Base-by-base conservation (phyloP, 2,888 invertebrate species). In the Drosophila neotestacea region DNA sequence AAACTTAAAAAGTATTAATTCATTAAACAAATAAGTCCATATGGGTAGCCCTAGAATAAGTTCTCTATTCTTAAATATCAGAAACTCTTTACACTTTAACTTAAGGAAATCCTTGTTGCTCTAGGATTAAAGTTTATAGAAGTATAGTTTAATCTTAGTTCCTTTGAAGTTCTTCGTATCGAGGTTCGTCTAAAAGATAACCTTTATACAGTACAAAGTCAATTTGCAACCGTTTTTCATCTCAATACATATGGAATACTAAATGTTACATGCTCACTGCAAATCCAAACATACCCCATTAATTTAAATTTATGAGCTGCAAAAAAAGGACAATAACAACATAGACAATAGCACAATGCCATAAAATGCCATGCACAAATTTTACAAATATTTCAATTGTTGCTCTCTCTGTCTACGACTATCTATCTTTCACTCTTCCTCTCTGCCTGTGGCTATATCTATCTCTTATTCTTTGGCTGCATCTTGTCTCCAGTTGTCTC, bases 361-460 rank as follows among this genome's bases (percentile, higher is more conserved):
- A 34, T 48, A 59, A 63, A 66, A 60, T 56, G 66, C 47, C 52
- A 71, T 77, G 78, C 74, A 71, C 54, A 59, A 69, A 60, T 70
- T 69, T 60, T 60, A 59, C 46, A 58, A 68, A 78, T 73, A 78
- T 78, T 78, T 78, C 58, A 73, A 69, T 68, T 68, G 44, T 34
- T 30, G 34, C 10, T 22, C n/a, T 38, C 4, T 28, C 22, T 16
- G 7, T 22, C 13, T n/a, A n/a, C 42, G 5, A n/a, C 1, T 39
- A 6, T 46, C 27, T 34, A 0, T 27, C 22, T 16, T 50, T 44
- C 9, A 36, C 9, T 22, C 42, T 34, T n/a, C 32, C 30, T 41
- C 41, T 34, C 16, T 16, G 0, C 34, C 34, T 44, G 16, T 22
- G 6, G 36, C 38, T 47, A 22, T 32, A 30, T n/a, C 65, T 51